phyloP scores from a whole-genome alignment of 2,797 vertebrate genomes.

The Acropternis orthonyx region DNA sequence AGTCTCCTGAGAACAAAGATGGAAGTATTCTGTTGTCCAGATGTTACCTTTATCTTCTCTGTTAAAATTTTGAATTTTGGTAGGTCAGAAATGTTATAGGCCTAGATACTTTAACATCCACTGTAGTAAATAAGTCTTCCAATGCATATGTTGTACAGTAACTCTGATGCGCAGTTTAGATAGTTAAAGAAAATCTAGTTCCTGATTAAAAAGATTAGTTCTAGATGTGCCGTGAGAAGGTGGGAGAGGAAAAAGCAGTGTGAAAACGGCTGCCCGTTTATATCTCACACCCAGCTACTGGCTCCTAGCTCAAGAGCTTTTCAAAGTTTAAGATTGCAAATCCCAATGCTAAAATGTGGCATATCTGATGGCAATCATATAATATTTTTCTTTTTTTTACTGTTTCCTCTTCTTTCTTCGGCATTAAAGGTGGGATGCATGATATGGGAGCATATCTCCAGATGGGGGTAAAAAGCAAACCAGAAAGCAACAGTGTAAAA shows the following conservation, averaged over 20 bases:
- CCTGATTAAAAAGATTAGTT: neutral
- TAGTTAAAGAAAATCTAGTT: neutral
- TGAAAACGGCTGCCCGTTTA: neutral
- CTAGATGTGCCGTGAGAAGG: neutral
- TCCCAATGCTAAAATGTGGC: neutral
- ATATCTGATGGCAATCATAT: neutral
- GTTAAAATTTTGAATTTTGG: neutral
- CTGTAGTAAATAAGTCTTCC: neutral
- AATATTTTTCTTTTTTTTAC: neutral
- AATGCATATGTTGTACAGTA: neutral
- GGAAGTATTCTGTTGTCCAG: neutral
- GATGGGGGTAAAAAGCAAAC: fast-evolving
- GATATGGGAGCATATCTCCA: neutral
- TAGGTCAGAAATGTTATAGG: neutral
- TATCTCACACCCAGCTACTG: neutral
- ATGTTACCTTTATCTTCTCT: neutral
- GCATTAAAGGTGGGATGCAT: neutral
- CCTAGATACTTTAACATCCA: neutral
- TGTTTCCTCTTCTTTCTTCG: neutral
- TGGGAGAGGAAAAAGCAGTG: neutral
- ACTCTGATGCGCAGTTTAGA: neutral
- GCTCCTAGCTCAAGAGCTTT: neutral
- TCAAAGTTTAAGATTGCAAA: neutral
- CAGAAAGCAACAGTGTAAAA: neutral
- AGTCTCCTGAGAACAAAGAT: neutral